These are phyloP conservation scores for Eupsilia transversa DNA, from an alignment of 2,888 invertebrate genomes.

Conservation along the genomic window DNA sequence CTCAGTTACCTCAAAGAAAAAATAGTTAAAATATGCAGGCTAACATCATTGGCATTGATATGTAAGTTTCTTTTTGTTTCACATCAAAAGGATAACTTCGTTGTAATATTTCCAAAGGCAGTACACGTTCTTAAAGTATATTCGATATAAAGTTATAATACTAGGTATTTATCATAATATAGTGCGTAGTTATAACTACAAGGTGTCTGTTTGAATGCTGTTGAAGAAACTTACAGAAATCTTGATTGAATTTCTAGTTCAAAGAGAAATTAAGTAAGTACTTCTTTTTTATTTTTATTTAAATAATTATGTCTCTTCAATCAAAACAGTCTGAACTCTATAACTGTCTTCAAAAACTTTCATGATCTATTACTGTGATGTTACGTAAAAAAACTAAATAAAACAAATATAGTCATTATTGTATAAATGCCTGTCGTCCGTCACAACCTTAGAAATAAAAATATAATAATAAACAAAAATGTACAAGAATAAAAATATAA, in stretches of 20 bases:
- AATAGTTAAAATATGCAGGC: background rate
- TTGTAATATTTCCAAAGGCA: constrained; percentile 55
- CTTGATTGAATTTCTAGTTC: background rate
- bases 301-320: background rate
- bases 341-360: constrained; percentile 29
- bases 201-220: constrained; percentile 6
- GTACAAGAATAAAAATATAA: constrained; percentile 65
- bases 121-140: constrained; percentile 50
- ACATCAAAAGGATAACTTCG: constrained; percentile 31
- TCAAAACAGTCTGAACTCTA: background rate
- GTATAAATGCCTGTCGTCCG: constrained; percentile 70
- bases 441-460: constrained; percentile 79
- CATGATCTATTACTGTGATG: constrained; percentile 19
- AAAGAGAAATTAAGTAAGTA: background rate
- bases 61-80: constrained; percentile 35
- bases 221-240: constrained; percentile 39
- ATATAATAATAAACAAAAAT: constrained; percentile 66
- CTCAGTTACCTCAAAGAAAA: constrained; percentile 8
- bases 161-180: constrained; percentile 52
- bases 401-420: constrained; percentile 36
- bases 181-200: constrained; percentile 43
- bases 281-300: background rate
- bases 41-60: constrained; percentile 4
- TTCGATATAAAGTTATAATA: constrained; percentile 64
- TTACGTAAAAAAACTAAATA: constrained; percentile 30